Percentiles rank a stretch among this genome's conserved stretches.
These are phyloP conservation scores for Damaliscus lunatus DNA, from an alignment of 2,113 vertebrate species.

Conservation along the genomic window DNA sequence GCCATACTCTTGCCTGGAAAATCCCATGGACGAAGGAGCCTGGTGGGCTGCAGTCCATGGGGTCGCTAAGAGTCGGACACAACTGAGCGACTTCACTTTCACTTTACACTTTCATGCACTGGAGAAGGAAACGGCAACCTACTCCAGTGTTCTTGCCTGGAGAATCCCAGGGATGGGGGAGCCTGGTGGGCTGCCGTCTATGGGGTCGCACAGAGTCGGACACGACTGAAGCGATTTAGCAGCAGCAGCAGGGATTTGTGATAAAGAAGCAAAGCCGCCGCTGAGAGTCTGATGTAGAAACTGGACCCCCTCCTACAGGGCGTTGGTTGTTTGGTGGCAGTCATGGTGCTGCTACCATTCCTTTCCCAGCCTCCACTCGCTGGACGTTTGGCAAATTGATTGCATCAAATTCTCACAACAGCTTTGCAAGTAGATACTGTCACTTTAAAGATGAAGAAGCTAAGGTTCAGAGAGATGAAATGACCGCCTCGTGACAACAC, in stretches of 20 bases:
- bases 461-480: not conserved
- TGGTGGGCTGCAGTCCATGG: no score
- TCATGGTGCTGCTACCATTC: not conserved
- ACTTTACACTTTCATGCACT: no score
- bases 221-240: no score
- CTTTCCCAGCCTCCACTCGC: no score
- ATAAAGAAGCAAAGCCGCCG: not conserved
- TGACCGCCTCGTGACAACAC: not conserved
- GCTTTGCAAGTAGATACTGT: not conserved
- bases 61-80: rapidly evolving
- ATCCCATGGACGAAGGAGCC: no score
- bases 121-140: no score
- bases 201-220: no score
- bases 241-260: not conserved
- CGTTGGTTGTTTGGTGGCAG: not conserved
- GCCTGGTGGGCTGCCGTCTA: no score
- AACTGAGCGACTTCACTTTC: no score
- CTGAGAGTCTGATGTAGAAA: not conserved
- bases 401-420: not conserved
- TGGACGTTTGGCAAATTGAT: not conserved
- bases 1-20: not conserved
- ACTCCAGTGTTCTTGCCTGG: no score
- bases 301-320: not conserved
- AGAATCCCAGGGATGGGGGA: no score
- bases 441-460: not conserved